These are phyloP conservation scores for Galago senegalensis DNA, from an alignment of 2,797 vertebrate genomes.

Conservation along the genomic window DNA sequence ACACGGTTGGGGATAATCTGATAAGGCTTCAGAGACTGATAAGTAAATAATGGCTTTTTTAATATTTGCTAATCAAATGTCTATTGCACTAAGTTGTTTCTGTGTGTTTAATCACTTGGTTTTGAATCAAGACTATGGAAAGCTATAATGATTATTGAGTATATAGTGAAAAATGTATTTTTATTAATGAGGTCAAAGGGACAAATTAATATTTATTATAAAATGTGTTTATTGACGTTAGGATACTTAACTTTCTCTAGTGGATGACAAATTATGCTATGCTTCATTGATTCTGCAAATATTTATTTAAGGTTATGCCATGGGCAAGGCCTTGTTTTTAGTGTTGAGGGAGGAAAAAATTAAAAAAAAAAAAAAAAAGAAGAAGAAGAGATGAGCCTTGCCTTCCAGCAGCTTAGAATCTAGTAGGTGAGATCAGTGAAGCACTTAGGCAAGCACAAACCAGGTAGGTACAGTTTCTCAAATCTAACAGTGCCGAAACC, in stretches of 20 bases:
- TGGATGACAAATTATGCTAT: neutral
- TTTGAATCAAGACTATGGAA: neutral
- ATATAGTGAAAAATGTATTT: neutral
- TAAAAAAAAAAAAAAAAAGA: neutral
- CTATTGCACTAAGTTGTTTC: neutral
- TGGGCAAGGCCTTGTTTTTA: conserved; percentile 45
- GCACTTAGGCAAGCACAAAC: neutral
- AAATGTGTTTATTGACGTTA: neutral
- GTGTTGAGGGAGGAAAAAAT: neutral
- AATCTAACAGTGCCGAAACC: neutral
- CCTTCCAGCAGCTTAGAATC: neutral
- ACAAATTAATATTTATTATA: conserved; percentile 34
- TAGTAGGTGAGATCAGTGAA: neutral
- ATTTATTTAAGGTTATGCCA: neutral
- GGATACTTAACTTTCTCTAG: conserved; percentile 13
- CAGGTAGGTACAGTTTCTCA: neutral
- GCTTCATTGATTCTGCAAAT: conserved; percentile 16
- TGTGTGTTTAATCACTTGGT: conserved; percentile 34
- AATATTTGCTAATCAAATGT: conserved; percentile 5
- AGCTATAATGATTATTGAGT: neutral
- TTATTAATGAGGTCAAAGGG: conserved; percentile 3
- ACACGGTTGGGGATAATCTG: neutral
- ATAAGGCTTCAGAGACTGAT: neutral
- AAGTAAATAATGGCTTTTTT: conserved; percentile 11
- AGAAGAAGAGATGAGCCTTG: neutral